Conservation (phyloP, 1,140 invertebrate species). For the Drosophila asahinai region DNA sequence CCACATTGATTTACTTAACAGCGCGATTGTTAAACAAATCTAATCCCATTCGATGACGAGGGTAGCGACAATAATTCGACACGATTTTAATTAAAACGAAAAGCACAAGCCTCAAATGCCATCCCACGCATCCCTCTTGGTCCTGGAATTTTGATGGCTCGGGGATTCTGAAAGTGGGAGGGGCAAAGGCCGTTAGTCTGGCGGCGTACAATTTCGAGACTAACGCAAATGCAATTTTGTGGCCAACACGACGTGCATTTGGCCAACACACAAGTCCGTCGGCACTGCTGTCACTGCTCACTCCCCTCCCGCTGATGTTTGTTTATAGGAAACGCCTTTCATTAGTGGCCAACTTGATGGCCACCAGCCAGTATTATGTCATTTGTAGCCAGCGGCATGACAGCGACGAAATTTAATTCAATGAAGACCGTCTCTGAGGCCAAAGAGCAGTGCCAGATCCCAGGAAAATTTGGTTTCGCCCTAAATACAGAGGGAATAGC, state of each 20-base stretch:
- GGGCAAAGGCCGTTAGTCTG: constrained; percentile 7
- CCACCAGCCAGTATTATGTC: constrained; percentile 42
- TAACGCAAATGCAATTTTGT: constrained; percentile 63
- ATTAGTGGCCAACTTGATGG: constrained; percentile 58
- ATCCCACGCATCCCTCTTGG: not conserved
- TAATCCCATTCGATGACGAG: constrained; percentile 28
- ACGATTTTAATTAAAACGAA: constrained; percentile 59
- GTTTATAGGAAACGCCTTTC: constrained; percentile 50
- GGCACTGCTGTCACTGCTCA: constrained; percentile 9
- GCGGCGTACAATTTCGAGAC: constrained; percentile 27
- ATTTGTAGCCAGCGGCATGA: constrained; percentile 40
- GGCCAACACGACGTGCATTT: constrained; percentile 33
- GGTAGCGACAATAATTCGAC: constrained; percentile 50
- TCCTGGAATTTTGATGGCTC: constrained; percentile 21
- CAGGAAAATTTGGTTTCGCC: not conserved
- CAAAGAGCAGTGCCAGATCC: not conserved
- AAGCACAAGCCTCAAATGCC: not conserved
- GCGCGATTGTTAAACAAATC: constrained; percentile 11
- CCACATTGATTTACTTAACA: constrained; percentile 13
- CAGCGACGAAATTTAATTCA: constrained; percentile 50
- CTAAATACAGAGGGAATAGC: not conserved
- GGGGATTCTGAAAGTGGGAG: not conserved
- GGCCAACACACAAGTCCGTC: constrained; percentile 5
- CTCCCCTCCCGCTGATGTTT: constrained; percentile 43
- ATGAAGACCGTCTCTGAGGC: constrained; percentile 21